phyloP scores from a whole-genome alignment of 2,888 invertebrate species.

The Ecliptopera silaceata region DNA sequence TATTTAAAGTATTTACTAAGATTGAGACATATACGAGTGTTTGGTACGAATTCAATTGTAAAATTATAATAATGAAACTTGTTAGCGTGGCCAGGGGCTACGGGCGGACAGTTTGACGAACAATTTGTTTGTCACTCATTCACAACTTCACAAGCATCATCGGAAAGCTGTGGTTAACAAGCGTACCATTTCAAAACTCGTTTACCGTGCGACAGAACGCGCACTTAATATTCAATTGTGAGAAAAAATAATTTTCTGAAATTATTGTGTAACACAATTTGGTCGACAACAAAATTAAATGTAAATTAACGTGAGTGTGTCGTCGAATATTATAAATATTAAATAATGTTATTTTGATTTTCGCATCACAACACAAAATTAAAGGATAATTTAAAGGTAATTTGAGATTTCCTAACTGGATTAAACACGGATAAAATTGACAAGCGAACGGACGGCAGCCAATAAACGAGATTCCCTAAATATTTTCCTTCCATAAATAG shows the following conservation, averaged over 20 bases:
- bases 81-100: constrained; percentile 25
- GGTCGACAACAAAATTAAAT: constrained; percentile 11
- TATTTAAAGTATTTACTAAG: constrained; percentile 14
- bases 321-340: not conserved
- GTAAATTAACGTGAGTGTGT: constrained; percentile 1
- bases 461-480: constrained; percentile 65
- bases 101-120: constrained; percentile 44
- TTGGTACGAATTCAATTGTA: constrained; percentile 26
- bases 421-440: constrained; percentile 57
- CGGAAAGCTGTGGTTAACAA: constrained; percentile 47
- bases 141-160: constrained; percentile 34
- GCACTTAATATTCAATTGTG: constrained; percentile 31
- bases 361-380: constrained; percentile 16
- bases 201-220: constrained; percentile 37
- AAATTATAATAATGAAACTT: constrained; percentile 37
- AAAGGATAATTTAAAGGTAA: constrained; percentile 29
- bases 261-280: constrained; percentile 25
- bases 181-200: constrained; percentile 46
- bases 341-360: constrained; percentile 6
- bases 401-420: constrained; percentile 47
- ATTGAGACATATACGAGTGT: constrained; percentile 33
- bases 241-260: constrained; percentile 26
- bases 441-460: constrained; percentile 55
- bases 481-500: constrained; percentile 63
- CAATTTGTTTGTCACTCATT: constrained; percentile 62